Conservation (phyloP, 2,797 vertebrate genomes). For the Poecilia gillii region DNA sequence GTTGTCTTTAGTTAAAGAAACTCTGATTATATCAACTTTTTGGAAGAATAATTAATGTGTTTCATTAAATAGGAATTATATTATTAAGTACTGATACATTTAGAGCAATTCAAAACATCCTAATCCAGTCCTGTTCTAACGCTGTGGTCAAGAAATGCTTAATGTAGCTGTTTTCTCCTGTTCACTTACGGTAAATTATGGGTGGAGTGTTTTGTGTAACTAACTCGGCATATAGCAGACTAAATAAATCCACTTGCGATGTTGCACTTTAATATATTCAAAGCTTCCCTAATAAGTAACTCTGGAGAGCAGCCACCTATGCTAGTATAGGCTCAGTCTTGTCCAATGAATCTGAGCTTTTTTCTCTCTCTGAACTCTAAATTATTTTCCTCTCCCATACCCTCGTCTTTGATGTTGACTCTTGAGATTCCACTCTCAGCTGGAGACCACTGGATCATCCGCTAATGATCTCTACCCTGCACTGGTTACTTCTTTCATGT, state of each 20-base stretch:
- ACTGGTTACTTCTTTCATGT: conserved; percentile 69
- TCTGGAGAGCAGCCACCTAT: conserved; percentile 32
- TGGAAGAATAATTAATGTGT: background rate
- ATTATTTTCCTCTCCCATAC: conserved; percentile 54
- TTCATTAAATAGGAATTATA: background rate
- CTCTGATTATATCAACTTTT: background rate
- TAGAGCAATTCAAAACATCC: background rate
- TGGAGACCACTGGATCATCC: conserved; percentile 67
- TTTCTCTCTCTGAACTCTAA: conserved; percentile 50
- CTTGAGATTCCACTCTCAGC: conserved; percentile 70
- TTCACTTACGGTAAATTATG: background rate
- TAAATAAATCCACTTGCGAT: conserved; percentile 12
- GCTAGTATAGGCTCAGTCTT: conserved; percentile 33
- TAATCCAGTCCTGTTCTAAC: background rate
- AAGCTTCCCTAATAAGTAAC: conserved; percentile 38
- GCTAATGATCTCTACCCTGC: conserved; percentile 75
- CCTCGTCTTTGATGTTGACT: conserved; percentile 74
- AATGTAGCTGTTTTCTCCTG: conserved; percentile 1
- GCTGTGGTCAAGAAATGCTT: background rate
- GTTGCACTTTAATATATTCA: conserved; percentile 25
- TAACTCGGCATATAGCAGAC: background rate
- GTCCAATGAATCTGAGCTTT: conserved; percentile 45
- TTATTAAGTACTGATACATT: background rate
- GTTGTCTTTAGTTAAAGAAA: background rate
- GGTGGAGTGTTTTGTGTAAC: conserved; percentile 3